Base-by-base conservation (phyloP, 2,888 invertebrate species). In the Argyresthia goedartella region DNA sequence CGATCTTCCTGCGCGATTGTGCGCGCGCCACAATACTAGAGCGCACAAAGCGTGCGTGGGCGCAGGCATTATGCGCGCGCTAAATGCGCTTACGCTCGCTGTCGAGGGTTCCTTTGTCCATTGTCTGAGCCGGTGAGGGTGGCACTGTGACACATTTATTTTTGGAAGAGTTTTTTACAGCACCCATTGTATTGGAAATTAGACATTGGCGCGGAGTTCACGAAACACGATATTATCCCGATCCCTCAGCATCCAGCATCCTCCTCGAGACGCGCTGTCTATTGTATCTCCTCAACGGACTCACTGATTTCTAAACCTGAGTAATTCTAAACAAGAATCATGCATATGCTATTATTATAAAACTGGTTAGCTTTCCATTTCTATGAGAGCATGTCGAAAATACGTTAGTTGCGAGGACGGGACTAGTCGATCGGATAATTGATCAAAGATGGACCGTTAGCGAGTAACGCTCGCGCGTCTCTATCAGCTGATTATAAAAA, bases 141-240 rank as follows among this genome's bases (percentile, higher is more conserved):
- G 84, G 81, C 81, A 73, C 81, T 81, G 81, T 79, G 85, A 85
- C 85, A 85, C 82, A 81, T 82, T 82, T 82, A 81, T 84, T 81
- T 80, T 76, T 57, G 71, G 77, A 76, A 76, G 69, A 76, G 73
- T 81, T 82, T 84, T 85, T 84, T 81, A 78, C 73, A 60, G 68
- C 69, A 66, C 71, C 81, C 81, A 85, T 86, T 86, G 85, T 86
- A 79, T 84, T 81, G 79, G 70, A 79, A 81, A 84, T 82, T 81
- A 82, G 81, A 84, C 78, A 80, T 77, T 74, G 78, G 69, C 45
- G 50, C 69, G 65, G 75, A 79, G 81, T 80, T 79, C 79, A 81
- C 75, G 81, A 76, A 76, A 80, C 74, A 71, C 76, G 82, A 85
- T 84, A 79, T 72, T 70, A 84, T 73, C 68, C 63, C 62, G 57